Base-by-base conservation (phyloP, 2,888 invertebrate species). In the Thelaira solivaga region DNA sequence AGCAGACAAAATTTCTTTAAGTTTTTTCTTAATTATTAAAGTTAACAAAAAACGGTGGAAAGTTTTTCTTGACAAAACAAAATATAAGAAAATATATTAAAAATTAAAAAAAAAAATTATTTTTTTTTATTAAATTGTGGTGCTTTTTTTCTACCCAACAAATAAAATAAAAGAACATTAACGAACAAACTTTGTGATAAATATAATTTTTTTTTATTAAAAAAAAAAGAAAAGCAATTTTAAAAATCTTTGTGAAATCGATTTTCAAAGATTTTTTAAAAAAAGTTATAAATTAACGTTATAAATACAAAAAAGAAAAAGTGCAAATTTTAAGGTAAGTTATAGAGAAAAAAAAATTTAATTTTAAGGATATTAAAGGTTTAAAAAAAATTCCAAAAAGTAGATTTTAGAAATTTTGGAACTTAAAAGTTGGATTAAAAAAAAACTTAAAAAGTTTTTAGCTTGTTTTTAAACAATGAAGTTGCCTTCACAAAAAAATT, bases 281-380 rank as follows among this genome's bases (percentile, higher is more conserved):
- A n/a, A 51, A 34, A 65, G 39, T 57, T 45, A 34, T 18, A 41
- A 61, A 67, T 67, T 39, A 73, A 72, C 41, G 24, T 18, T 47
- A 47, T 36, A 51, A 57, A 29, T 57, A 39, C 13, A 22, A 29
- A 67, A 62, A 69, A 67, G 11, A 61, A 61, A 61, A 45, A 77
- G 77, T 78, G 78, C 78, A 78, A 65, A 69, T 74, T 78, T 78
- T 78, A 78, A 78, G 78, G 78, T 78, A 78, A 78, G 78, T 74
- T 39, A 10, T 51, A 57, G 11, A 41, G 22, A 59, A 4, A 39
- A 59, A 67, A 24, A 20, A 31, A 39, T 26, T 43, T 7, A 7
- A 3, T 43, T 34, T 20, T 45, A 24, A 67, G 16, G 16, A 39
- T n/a, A n/a, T n/a, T n/a, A n/a, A 13, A 39, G 4, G n/a, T 36